phyloP scores from a whole-genome alignment of 2,113 vertebrate genomes.

The Orthonyx spaldingii region DNA sequence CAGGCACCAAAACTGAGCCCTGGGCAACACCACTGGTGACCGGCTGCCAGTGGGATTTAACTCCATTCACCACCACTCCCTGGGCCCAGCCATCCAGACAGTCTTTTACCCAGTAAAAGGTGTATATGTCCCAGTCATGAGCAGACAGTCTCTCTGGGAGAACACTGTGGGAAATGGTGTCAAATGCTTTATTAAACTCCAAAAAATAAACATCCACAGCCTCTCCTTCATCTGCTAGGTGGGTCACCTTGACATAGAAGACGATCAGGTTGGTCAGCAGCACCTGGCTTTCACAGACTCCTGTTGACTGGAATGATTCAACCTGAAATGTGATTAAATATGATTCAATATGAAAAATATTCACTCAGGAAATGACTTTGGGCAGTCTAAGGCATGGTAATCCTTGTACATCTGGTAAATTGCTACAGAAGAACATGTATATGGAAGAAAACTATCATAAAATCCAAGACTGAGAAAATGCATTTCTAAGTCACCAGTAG shows the following conservation, averaged over 20 bases:
- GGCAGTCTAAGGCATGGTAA: not conserved
- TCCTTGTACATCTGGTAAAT: not conserved
- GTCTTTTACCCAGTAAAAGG: not conserved
- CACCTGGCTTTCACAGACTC: not conserved
- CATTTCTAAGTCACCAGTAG: not conserved
- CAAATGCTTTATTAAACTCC: not conserved
- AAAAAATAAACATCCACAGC: not conserved
- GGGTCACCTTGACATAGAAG: not conserved
- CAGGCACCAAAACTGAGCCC: not conserved
- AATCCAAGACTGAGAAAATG: not conserved
- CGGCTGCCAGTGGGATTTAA: fast-evolving
- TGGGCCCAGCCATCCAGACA: not conserved
- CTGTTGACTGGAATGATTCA: not conserved
- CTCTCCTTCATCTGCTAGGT: not conserved
- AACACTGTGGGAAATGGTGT: fast-evolving
- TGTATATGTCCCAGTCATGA: fast-evolving
- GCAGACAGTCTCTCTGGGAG: not conserved
- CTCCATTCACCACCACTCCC: not conserved
- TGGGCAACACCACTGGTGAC: not conserved
- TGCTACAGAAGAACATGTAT: not conserved
- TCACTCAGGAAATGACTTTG: not conserved
- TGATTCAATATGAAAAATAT: not conserved
- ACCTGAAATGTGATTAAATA: not conserved
- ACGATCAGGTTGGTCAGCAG: not conserved
- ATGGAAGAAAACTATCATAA: not conserved